phyloP scores from a whole-genome alignment of 92 coral and sea anemone genomes.

The Palythoa grandis region DNA sequence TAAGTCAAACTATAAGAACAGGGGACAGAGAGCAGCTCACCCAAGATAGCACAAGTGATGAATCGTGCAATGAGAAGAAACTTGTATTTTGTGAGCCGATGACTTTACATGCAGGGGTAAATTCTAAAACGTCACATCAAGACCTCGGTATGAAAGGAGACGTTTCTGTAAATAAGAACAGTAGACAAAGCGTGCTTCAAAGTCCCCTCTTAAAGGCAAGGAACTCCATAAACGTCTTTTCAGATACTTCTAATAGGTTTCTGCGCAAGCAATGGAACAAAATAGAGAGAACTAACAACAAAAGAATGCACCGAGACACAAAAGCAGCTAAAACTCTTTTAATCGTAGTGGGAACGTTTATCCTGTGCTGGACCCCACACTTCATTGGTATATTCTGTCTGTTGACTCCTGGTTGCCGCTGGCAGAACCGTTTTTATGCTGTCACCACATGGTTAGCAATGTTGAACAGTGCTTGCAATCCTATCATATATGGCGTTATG shows the following conservation, averaged over 20 bases:
- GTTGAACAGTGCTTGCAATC: conserved; percentile 91
- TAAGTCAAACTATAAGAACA: too few relatives aligned
- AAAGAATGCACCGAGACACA: conserved; percentile 67
- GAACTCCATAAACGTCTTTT: not conserved
- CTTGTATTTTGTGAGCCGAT: conserved; percentile 2
- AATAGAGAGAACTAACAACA: conserved; percentile 24
- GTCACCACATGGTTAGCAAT: conserved; percentile 89
- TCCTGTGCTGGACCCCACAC: conserved; percentile 84
- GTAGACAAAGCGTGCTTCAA: conserved; percentile 1
- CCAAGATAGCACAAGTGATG: not conserved
- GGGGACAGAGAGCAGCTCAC: too few relatives aligned
- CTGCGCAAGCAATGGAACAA: conserved; percentile 19
- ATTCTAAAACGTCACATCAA: not conserved
- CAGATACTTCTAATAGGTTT: conserved; percentile 16
- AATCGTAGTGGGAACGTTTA: conserved; percentile 79
- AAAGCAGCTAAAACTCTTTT: conserved; percentile 85
- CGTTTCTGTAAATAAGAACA: not conserved
- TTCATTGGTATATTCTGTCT: conserved; percentile 86
- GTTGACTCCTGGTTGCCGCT: conserved; percentile 55
- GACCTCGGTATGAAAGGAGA: not conserved
- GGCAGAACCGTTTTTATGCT: conserved; percentile 84
- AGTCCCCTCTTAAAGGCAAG: not conserved
- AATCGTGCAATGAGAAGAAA: not conserved
- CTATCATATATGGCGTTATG: conserved; percentile 89
- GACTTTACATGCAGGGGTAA: not conserved